Conservation (phyloP, 1,140 invertebrate genomes). For the Hormaphis cornu region DNA sequence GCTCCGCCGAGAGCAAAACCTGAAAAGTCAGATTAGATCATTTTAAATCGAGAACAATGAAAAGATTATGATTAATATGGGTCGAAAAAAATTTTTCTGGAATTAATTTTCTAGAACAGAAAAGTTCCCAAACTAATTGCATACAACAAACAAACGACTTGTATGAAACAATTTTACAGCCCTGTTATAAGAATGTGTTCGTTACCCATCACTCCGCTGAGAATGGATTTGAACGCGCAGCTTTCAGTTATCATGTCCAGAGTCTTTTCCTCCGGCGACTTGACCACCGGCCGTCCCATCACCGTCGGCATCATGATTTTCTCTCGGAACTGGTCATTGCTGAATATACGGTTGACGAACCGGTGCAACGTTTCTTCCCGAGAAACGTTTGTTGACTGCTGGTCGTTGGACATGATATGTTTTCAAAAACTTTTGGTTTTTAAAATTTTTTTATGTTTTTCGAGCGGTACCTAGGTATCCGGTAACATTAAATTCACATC, state of each 20-base stretch:
- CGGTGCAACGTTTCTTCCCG: slow-evolving; percentile 7
- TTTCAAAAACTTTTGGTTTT: no score
- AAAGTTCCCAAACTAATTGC: no score
- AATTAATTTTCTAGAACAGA: no score
- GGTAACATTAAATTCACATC: no score
- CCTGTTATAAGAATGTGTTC: no score
- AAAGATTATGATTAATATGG: no score
- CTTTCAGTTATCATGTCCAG: slow-evolving; percentile 83
- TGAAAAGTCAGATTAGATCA: slow-evolving; percentile 42
- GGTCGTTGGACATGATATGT: not conserved
- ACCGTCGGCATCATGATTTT: slow-evolving; percentile 72
- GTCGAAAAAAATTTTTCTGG: no score
- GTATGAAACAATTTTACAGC: no score
- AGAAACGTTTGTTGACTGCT: not conserved
- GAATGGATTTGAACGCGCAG: slow-evolving; percentile 79
- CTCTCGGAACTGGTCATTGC: slow-evolving; percentile 57
- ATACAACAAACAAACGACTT: no score
- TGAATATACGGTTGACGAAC: slow-evolving; percentile 37
- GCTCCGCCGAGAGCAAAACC: slow-evolving; percentile 88
- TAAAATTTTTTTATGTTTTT: no score
- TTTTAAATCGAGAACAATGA: not conserved
- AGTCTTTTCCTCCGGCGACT: slow-evolving; percentile 76
- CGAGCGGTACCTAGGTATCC: no score
- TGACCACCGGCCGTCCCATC: slow-evolving; percentile 64
- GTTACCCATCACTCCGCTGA: slow-evolving; percentile 82